Percentiles rank a stretch among this genome's conserved stretches.
Conservation (phyloP, 2,888 invertebrate species). For the Scaptomyza tumidula region DNA sequence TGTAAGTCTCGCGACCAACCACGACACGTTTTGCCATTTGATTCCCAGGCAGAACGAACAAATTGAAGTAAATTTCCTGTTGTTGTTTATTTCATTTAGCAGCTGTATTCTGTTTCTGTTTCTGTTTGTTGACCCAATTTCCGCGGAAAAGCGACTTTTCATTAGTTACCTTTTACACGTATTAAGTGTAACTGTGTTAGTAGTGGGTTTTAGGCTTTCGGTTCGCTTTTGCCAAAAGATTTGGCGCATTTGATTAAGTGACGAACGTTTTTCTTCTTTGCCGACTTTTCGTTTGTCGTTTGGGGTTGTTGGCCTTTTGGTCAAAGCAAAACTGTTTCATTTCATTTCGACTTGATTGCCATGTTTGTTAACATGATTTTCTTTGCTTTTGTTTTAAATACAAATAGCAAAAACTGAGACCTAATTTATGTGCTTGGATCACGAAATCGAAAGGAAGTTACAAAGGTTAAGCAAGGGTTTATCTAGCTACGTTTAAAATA, state of each 20-base stretch:
- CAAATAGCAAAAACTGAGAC: conserved; percentile 33
- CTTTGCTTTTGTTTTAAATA: conserved; percentile 28
- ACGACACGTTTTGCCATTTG: conserved; percentile 76
- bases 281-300: conserved; percentile 2
- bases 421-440: conserved; percentile 21
- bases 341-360: conserved; percentile 44
- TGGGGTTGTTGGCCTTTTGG: conserved; percentile 49
- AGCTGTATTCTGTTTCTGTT: conserved; percentile 35
- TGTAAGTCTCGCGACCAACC: conserved; percentile 37
- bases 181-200: conserved; percentile 6
- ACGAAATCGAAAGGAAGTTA: conserved; percentile 17
- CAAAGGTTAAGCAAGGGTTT: conserved; percentile 2
- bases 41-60: conserved; percentile 67
- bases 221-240: conserved; percentile 36
- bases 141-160: conserved; percentile 74
- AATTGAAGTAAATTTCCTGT: conserved; percentile 74
- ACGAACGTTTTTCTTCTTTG: conserved; percentile 18
- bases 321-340: conserved; percentile 52
- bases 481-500: neutral
- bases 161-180: conserved; percentile 61
- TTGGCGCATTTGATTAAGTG: conserved; percentile 58
- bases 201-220: conserved; percentile 20
- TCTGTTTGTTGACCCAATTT: conserved; percentile 68
- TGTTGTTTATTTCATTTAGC: conserved; percentile 4
- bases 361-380: conserved; percentile 60